Evolutionary conservation across 2,113 vertebrate species (phyloP).

Genomic region (Sorex fumeus): DNA sequence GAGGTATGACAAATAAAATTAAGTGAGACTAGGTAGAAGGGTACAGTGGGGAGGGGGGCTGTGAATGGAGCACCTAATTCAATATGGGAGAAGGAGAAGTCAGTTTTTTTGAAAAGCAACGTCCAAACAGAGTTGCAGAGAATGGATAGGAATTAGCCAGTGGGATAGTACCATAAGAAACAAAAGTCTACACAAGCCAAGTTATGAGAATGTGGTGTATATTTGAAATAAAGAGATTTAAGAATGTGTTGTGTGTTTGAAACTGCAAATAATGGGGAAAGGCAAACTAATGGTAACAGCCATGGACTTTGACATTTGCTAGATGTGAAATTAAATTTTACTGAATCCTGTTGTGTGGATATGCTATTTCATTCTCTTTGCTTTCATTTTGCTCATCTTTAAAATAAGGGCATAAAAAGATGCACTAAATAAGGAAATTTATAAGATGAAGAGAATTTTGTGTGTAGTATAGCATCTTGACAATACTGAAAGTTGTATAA

Average conservation of each 20-base stretch:
- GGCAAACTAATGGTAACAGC: neutral
- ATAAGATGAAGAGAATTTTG: conserved; percentile 17
- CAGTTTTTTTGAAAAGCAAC: neutral
- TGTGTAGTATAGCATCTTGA: neutral
- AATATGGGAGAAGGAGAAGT: neutral
- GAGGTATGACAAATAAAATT: neutral
- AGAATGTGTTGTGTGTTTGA: neutral
- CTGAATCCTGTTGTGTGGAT: neutral
- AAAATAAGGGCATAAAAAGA: neutral
- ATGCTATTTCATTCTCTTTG: neutral
- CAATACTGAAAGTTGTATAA: neutral
- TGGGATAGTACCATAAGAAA: neutral
- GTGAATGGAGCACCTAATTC: neutral
- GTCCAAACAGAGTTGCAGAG: neutral
- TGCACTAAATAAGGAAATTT: neutral
- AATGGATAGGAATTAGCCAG: neutral
- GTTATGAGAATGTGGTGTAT: neutral
- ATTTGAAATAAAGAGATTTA: neutral
- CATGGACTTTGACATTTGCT: neutral
- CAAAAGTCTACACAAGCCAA: neutral
- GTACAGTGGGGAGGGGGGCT: neutral
- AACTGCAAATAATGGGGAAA: neutral
- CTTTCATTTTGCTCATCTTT: neutral
- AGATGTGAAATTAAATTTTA: neutral
- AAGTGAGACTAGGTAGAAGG: neutral